Evolutionary conservation across 2,113 vertebrate genomes (phyloP), one percentile per base, ranked within the genome.

Genomic region (Chinchilla lanigera): DNA sequence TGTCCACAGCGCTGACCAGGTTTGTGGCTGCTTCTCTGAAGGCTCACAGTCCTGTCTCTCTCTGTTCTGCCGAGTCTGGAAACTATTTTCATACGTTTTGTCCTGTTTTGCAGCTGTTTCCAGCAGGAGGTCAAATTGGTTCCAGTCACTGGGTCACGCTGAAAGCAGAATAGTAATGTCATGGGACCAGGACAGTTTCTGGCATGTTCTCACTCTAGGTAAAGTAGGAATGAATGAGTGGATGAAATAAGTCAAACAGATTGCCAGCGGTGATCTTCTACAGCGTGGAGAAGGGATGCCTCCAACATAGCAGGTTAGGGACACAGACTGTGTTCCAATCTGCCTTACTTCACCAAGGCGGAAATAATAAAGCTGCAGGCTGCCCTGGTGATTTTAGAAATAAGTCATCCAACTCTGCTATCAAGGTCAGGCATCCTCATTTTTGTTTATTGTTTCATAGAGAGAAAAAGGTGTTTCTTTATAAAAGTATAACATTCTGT

Each of bases 401-500:
- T 83, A 86, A 94, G 16, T 87, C 77, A 91, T 9, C 52, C 78
- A 90, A 71, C 71, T 52, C 26, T 75, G 30, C 71, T 94, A 44
- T 86, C 44, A 56, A 77, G n/a, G 52, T 60, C 38, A 96, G 41
- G 35, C 54, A 52, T 20, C 20, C 22, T 56, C 54, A 89, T 41
- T 30, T 92, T 87, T 89, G 84, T 58, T 67, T 71, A 28, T 67
- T 54, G 77, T 82, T 84, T 93, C 33, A 91, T 30, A 71, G 14
- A 86, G 30, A 87, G 81, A 95, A 94, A 54, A 85, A 88, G 38
- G 28, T 82, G 1, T 93, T 86, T 97, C 33, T 92, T 93, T 58
- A 61, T 65, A 44, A 85, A 95, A 80, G 33, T 44, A 1, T 90
- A 89, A 96, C 61, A 44, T 44, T 86, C 84, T 86, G 47, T 17